Conservation (phyloP, 2,113 vertebrate genomes). For the Alectura lathami region DNA sequence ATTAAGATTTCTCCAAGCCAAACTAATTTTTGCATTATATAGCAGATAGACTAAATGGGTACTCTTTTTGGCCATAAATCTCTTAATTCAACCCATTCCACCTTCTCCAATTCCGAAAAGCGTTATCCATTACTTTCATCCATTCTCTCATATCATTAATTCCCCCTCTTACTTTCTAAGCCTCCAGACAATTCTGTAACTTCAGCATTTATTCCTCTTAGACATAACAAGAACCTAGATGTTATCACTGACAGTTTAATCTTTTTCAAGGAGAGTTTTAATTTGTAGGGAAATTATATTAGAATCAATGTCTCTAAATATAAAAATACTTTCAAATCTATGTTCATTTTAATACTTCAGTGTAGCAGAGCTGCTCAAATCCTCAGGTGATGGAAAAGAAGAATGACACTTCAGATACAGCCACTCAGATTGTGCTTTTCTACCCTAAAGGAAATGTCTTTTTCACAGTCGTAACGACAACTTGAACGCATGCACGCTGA, state of each 20-base stretch:
- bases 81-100: slow-evolving; percentile 32
- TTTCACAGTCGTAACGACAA: accelerated
- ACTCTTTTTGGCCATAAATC: slow-evolving; percentile 43
- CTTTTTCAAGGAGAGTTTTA: slow-evolving; percentile 63
- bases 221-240: slow-evolving; percentile 62
- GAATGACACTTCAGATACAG: slow-evolving; percentile 4
- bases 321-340: slow-evolving; percentile 54
- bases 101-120: not conserved
- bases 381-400: slow-evolving; percentile 43
- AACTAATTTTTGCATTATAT: not conserved
- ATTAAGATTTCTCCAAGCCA: not conserved
- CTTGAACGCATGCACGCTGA: not conserved
- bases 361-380: not conserved
- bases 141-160: slow-evolving; percentile 28
- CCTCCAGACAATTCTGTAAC: slow-evolving; percentile 66
- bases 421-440: not conserved
- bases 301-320: slow-evolving; percentile 52
- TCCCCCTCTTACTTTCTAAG: slow-evolving; percentile 48
- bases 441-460: not conserved
- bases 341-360: slow-evolving; percentile 42
- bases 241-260: slow-evolving; percentile 67
- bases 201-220: slow-evolving; percentile 66
- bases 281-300: slow-evolving; percentile 61
- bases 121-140: slow-evolving; percentile 40
- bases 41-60: not conserved